Evolutionary conservation across 2,888 invertebrate genomes (phyloP), one percentile per base, ranked within the genome.

Genomic region (Agrotis puta): DNA sequence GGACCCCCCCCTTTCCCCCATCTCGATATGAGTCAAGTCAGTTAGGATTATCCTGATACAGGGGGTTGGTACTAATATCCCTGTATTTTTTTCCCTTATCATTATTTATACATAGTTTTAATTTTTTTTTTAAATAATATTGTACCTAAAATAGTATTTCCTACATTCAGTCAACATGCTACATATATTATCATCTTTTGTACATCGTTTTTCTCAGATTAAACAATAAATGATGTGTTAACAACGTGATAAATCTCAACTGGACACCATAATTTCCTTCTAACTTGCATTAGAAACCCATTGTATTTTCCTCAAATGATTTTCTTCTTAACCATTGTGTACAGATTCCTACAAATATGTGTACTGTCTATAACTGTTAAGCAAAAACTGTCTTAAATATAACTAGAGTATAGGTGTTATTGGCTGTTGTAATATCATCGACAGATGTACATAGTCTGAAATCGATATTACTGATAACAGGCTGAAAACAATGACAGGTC

Each of bases 401-500:
- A 22, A 20, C 53, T 54, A 0, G 0, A 9, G 20, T 58, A 65
- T 45, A 78, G 57, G 18, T 13, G 51, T 57, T 59, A 59, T 20
- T 81, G 11, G 68, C 20, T 33, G 3, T 0, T 24, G 39, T 24
- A 50, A 54, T 58, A 61, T 22, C 48, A 62, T 47, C 43, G 18
- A 33, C 47, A 43, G 20, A 33, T 57, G 18, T 47, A 54, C 7
- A 70, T 68, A 73, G 62, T 66, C 50, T 63, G 64, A 84, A 89
- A 88, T 89, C 90, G 79, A 90, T 90, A 88, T 64, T 56, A 77
- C 71, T 82, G 75, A 83, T 82, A 87, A 76, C 81, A 75, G 73
- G 72, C 69, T 79, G 83, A 79, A 81, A 84, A 81, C 82, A 83
- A 79, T 80, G 64, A 65, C 65, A 58, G 68, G 74, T 11, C 6